Base-by-base conservation (phyloP, 2,888 invertebrate species). In the Falcaria lacertinaria region DNA sequence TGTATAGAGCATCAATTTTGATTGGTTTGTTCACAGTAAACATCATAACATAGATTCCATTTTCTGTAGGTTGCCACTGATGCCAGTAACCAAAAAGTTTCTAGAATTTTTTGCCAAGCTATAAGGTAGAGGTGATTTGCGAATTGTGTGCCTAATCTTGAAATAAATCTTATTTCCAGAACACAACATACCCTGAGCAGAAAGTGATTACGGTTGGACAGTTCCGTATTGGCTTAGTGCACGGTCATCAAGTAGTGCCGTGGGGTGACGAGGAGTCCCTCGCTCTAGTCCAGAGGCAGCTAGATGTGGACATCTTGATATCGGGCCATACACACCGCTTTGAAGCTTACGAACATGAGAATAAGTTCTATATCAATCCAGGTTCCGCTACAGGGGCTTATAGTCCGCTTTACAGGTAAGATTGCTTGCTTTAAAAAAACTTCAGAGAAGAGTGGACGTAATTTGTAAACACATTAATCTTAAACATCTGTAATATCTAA, bases 121-220 rank as follows among this genome's bases (percentile, higher is more conserved):
- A n/a, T n/a, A n/a, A n/a, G n/a, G n/a, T n/a, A n/a, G n/a, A n/a
- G n/a, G n/a, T n/a, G n/a, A n/a, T n/a, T n/a, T 13, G 11, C n/a
- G 4, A 17, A 8, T 8, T 16, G n/a, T n/a, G n/a, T n/a, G n/a
- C n/a, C n/a, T n/a, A n/a, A n/a, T n/a, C n/a, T n/a, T n/a, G n/a
- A n/a, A n/a, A n/a, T n/a, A n/a, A n/a, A 1, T 7, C 15, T 14
- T 5, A 33, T 39, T 90, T 91, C 47, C 84, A 98, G 96, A 97
- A 96, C 85, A 91, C 95, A 44, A 95, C 94, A 66, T 96, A 95
- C 81, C 99, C 99, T 0, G 99, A 99, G 69, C 98, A 99, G 78
- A 99, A 99, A 88, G 98, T 99, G 5, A 98, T 99, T 14, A 98
- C 98, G 0, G 98, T 99, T 0, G 99, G 99, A 0, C 98, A 99